These are phyloP conservation scores for Amphiprion percula DNA, from an alignment of 2,113 vertebrate species.

Conservation along the genomic window DNA sequence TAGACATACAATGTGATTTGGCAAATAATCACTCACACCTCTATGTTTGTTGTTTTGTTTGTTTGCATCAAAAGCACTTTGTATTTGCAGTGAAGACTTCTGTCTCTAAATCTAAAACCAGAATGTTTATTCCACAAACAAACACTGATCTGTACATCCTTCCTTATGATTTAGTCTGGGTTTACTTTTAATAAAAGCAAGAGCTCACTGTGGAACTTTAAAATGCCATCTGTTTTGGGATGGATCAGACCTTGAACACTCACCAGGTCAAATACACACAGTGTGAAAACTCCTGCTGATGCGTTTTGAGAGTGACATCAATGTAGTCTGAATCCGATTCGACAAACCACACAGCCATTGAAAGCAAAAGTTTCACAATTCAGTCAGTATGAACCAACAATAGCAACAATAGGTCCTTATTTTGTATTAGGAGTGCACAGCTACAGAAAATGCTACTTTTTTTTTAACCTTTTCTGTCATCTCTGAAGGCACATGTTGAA, in stretches of 20 bases:
- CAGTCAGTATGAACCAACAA: no score
- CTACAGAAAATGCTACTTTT: no score
- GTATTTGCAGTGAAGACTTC: no score
- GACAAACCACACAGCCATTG: no score
- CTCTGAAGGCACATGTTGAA: no score
- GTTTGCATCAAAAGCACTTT: background rate
- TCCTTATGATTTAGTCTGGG: background rate
- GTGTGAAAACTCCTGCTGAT: background rate
- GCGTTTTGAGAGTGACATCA: background rate
- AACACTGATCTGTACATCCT: background rate
- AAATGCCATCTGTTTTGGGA: background rate
- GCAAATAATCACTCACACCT: no score
- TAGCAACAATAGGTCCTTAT: no score
- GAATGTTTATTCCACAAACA: background rate
- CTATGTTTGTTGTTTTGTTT: background rate
- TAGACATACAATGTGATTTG: no score
- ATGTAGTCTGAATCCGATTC: no score
- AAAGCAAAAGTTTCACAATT: no score
- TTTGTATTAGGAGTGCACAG: no score
- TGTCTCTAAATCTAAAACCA: slow-evolving; percentile 1
- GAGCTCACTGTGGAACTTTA: background rate
- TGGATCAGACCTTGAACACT: background rate
- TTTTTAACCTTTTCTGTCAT: no score
- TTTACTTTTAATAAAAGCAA: background rate
- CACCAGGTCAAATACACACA: background rate